A percentile compares a stretch with the other conserved stretches of the same genome.
These are phyloP conservation scores for Galbula dea DNA, from an alignment of 2,113 vertebrate genomes.

Conservation along the genomic window DNA sequence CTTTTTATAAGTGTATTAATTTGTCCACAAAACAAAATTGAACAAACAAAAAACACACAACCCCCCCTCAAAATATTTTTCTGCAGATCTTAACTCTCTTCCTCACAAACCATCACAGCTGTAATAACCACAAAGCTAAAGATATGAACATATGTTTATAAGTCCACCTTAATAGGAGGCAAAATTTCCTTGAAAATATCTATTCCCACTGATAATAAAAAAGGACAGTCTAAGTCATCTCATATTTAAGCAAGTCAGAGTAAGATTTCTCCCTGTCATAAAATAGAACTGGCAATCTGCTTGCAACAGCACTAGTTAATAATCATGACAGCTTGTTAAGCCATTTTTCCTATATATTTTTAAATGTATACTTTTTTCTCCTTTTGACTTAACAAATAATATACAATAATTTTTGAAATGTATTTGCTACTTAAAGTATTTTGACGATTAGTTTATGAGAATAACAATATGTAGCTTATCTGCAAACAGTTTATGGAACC, in stretches of 20 bases:
- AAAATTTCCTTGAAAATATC: neutral
- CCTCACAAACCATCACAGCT: neutral
- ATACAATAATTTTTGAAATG: neutral
- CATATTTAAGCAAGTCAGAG: neutral
- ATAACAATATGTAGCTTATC: neutral
- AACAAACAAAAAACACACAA: too few species aligned
- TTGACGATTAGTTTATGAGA: neutral
- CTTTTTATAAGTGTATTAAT: neutral
- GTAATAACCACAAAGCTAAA: neutral
- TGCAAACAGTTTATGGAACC: neutral
- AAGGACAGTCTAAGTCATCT: neutral
- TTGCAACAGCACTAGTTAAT: neutral
- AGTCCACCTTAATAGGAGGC: neutral
- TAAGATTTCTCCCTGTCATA: neutral
- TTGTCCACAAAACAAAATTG: neutral
- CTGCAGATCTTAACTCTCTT: neutral
- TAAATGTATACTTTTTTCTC: neutral
- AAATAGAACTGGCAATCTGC: neutral
- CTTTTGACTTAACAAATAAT: neutral
- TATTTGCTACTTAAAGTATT: neutral
- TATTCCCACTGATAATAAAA: neutral
- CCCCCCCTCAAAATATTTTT: too few species aligned
- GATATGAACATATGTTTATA: neutral
- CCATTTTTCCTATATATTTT: neutral
- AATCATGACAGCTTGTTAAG: neutral